Percentiles rank a stretch among this genome's conserved stretches.
Evolutionary conservation across 2,113 vertebrate species (phyloP).

Genomic region (Phylloscopus trochilus): DNA sequence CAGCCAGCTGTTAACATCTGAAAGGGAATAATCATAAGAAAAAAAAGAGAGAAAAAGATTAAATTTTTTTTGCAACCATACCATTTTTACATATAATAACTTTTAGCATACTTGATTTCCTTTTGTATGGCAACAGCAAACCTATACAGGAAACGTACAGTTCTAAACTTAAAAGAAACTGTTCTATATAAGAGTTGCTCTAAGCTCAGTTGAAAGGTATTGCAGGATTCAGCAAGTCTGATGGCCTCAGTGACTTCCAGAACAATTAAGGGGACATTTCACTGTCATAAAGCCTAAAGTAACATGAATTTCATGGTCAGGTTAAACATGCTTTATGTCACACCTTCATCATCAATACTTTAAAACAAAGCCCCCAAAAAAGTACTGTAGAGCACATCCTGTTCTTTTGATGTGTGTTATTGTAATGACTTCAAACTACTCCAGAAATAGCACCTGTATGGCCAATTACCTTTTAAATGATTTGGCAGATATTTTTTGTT

Average conservation of each 20-base stretch:
- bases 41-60: not conserved
- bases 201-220: not conserved
- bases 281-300: not conserved
- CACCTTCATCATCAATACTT: not conserved
- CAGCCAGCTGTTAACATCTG: slow-evolving; percentile 99
- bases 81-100: not conserved
- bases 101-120: not conserved
- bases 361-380: not conserved
- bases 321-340: not conserved
- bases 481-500: not conserved
- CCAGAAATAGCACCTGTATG: not conserved
- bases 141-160: not conserved
- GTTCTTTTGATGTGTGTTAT: not conserved
- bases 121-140: not conserved
- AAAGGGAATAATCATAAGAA: not conserved
- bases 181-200: not conserved
- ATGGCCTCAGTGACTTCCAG: not conserved
- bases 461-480: not conserved
- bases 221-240: not conserved
- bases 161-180: not conserved
- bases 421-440: not conserved
- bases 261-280: not conserved
- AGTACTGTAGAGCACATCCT: not conserved
- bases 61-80: not conserved
- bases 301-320: not conserved